Conservation (phyloP, 2,888 invertebrate genomes). For the Congeria kusceri region DNA sequence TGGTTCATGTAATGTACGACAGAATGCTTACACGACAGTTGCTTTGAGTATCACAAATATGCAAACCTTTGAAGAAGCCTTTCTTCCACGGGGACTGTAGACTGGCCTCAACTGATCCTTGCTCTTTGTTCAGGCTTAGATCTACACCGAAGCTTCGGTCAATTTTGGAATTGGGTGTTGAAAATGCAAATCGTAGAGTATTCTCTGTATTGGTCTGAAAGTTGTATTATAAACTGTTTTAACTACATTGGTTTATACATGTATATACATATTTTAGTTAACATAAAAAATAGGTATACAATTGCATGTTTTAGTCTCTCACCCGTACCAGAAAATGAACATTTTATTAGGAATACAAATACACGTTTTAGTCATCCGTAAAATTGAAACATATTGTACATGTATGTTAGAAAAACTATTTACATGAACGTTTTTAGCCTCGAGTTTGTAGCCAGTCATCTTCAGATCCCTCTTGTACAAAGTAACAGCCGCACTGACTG, state of each 20-base stretch:
- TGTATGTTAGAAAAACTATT: conserved; percentile 28
- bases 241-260: too few relatives aligned
- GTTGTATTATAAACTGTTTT: too few relatives aligned
- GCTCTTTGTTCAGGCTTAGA: conserved; percentile 77
- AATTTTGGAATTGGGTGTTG: conserved; percentile 93
- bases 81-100: conserved; percentile 83
- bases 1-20: too few relatives aligned
- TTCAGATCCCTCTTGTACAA: conserved; percentile 80
- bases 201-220: conserved; percentile 66
- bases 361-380: too few relatives aligned
- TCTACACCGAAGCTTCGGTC: conserved; percentile 87
- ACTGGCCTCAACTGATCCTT: conserved; percentile 69
- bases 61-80: conserved; percentile 67
- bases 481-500: conserved; percentile 69
- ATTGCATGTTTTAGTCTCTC: too few relatives aligned
- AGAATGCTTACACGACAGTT: too few relatives aligned
- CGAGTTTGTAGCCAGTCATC: conserved; percentile 78
- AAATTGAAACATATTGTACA: too few relatives aligned
- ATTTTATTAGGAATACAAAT: too few relatives aligned
- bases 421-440: conserved; percentile 74
- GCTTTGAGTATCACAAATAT: too few relatives aligned
- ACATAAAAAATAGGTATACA: too few relatives aligned
- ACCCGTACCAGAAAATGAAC: too few relatives aligned
- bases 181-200: conserved; percentile 87
- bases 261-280: too few relatives aligned